Percentiles rank a stretch among this genome's conserved stretches.
Conservation (phyloP, 2,113 vertebrate genomes). For the Steatornis caripensis region DNA sequence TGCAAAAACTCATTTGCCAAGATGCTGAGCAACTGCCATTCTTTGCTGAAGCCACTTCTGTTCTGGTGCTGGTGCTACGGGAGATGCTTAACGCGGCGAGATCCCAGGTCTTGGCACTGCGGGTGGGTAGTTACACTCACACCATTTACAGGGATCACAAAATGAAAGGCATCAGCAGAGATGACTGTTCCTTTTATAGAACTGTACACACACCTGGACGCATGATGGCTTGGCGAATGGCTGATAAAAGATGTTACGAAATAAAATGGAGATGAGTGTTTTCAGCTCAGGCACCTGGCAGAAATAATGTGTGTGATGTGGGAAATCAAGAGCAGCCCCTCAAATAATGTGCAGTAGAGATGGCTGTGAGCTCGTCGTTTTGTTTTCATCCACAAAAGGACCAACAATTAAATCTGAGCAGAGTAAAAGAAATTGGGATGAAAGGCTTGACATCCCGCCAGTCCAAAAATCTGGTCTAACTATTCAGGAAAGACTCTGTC, state of each 20-base stretch:
- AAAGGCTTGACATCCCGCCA: neutral
- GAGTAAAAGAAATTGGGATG: neutral
- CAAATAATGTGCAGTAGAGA: neutral
- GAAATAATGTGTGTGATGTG: neutral
- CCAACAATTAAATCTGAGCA: neutral
- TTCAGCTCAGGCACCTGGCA: conserved; percentile 14
- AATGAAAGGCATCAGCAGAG: neutral
- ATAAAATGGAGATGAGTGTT: conserved; percentile 26
- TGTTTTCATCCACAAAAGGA: neutral
- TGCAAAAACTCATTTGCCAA: neutral
- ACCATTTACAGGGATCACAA: neutral
- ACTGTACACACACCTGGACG: neutral
- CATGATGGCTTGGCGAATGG: neutral
- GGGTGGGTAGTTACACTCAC: neutral
- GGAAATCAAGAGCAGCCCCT: neutral
- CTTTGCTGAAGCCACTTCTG: neutral
- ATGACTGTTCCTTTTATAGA: neutral
- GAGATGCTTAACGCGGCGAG: neutral
- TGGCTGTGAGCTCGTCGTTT: neutral
- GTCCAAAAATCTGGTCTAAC: neutral
- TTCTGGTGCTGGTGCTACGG: neutral
- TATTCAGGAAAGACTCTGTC: neutral
- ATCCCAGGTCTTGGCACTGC: neutral
- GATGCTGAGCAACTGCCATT: neutral
- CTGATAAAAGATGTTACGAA: conserved; percentile 6